Evolutionary conservation across 2,888 invertebrate species (phyloP), one percentile per base, ranked within the genome.

Genomic region (Sericinus montela): DNA sequence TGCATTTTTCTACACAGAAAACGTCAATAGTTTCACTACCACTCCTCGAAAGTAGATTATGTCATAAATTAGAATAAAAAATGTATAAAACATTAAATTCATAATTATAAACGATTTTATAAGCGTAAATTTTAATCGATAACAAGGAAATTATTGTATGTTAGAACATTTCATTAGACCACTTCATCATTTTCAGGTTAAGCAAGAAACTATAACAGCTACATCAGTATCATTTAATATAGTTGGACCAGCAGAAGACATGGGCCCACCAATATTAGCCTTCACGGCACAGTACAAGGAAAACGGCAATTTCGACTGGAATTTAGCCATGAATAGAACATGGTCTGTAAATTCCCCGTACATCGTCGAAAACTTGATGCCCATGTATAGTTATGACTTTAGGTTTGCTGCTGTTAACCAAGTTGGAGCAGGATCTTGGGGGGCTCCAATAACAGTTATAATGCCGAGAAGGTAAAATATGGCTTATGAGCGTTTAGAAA

Each of bases 371-470:
- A 91, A 93, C 57, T 82, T 97, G 51, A 89, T 90, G 47, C 96
- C 97, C 0, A 93, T 94, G 85, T 93, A 91, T 42, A 89, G 90
- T 0, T 97, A 97, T 76, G 91, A 92, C 66, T 96, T 97, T 71
- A 91, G 95, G 56, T 97, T 97, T 75, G 94, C 95, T 10, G 96
- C 96, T 1, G 89, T 92, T 48, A 97, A 97, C 79, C 93, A 93
- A 63, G 97, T 96, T 0, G 97, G 97, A 0, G 79, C 92, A 13
- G 95, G 96, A 7, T 89, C 90, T 10, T 97, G 94, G 93, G 92
- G 92, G 16, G 90, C 91, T 14, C 86, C 91, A 32, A 75, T 91
- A 36, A 86, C 89, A 2, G 92, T 94, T 60, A 91, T 91, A 15
- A 97, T 96, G 90, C 95, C 95, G 0, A 92, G 91, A 63, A 91